phyloP scores from a whole-genome alignment of 2,888 invertebrate species.

The Unio pictorum region DNA sequence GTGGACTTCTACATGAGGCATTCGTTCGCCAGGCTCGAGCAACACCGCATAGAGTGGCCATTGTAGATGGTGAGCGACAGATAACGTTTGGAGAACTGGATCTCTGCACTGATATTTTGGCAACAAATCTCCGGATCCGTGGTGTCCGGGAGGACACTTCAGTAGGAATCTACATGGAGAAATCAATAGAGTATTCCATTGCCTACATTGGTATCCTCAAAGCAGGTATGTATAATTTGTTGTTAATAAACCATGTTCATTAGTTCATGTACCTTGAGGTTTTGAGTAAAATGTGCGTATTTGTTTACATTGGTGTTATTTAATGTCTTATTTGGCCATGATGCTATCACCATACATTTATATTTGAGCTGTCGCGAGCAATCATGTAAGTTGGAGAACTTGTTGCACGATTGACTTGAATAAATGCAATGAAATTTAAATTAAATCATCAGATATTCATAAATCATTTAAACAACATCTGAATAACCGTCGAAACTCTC shows the following conservation, averaged over 20 bases:
- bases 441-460: too few relatives aligned
- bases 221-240: slow-evolving; percentile 63
- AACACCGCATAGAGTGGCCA: slow-evolving; percentile 59
- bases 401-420: too few relatives aligned
- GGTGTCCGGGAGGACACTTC: slow-evolving; percentile 63
- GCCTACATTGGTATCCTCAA: slow-evolving; percentile 71
- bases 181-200: slow-evolving; percentile 66
- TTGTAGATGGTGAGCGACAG: slow-evolving; percentile 45
- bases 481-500: too few relatives aligned
- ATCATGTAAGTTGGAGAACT: too few relatives aligned
- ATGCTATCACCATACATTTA: too few relatives aligned
- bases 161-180: slow-evolving; percentile 71
- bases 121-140: slow-evolving; percentile 49
- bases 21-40: slow-evolving; percentile 57
- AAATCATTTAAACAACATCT: too few relatives aligned
- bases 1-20: slow-evolving; percentile 66
- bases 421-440: too few relatives aligned
- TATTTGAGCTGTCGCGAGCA: too few relatives aligned
- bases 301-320: too few relatives aligned
- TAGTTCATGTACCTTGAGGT: too few relatives aligned
- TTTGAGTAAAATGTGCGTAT: too few relatives aligned
- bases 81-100: slow-evolving; percentile 62
- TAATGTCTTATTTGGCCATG: too few relatives aligned
- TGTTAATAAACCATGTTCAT: neutral
- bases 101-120: slow-evolving; percentile 61